Evolutionary conservation across 2,113 vertebrate genomes (phyloP).

Genomic region (Mustela lutreola): DNA sequence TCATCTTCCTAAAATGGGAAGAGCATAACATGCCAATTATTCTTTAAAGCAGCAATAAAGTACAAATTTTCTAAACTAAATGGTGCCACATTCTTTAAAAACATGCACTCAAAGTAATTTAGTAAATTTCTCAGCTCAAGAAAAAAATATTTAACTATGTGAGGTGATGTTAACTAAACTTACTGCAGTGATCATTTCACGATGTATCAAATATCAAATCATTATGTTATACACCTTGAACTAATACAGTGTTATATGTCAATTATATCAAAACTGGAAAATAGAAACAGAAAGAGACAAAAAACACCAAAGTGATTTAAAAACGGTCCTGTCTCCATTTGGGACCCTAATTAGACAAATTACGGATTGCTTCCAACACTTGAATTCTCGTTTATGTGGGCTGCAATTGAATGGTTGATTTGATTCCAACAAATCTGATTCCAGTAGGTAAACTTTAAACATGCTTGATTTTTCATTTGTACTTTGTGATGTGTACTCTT

Average conservation of each 20-base stretch:
- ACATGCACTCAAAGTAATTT: constrained; percentile 11
- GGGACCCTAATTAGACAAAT: neutral
- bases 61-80: neutral
- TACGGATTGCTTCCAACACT: neutral
- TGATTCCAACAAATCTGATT: too few species aligned
- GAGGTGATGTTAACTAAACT: neutral
- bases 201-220: neutral
- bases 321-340: neutral
- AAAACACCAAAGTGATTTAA: constrained; percentile 7
- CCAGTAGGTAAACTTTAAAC: too few species aligned
- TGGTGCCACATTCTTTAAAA: neutral
- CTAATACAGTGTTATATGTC: neutral
- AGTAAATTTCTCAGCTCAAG: neutral
- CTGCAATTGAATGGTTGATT: neutral
- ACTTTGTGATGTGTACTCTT: neutral
- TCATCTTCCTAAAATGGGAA: neutral
- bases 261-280: neutral
- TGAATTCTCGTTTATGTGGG: neutral
- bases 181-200: neutral
- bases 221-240: neutral
- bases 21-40: neutral
- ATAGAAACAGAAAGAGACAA: neutral
- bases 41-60: constrained; percentile 1
- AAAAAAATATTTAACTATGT: neutral
- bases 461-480: constrained; percentile 52